A percentile compares a stretch with the other conserved stretches of the same genome.
Conservation (phyloP, 1,140 invertebrate species). For the Oryctes rhinoceros region DNA sequence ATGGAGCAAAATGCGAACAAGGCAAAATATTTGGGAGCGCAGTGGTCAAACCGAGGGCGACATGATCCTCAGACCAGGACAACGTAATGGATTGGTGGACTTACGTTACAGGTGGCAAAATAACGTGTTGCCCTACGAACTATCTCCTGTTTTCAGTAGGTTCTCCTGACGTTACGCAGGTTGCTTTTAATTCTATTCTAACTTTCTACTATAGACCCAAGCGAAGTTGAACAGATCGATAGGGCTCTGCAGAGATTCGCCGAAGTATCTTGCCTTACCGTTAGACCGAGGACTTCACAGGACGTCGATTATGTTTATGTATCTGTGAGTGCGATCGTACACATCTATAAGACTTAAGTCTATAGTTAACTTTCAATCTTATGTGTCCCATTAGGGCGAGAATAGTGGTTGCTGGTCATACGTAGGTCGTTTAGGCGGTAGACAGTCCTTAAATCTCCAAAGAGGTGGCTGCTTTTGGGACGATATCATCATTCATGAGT, state of each 20-base stretch:
- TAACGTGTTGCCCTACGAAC: slow-evolving; percentile 41
- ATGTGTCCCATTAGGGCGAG: background rate
- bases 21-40: slow-evolving; percentile 33
- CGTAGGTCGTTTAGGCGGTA: slow-evolving; percentile 29
- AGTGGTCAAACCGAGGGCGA: slow-evolving; percentile 42
- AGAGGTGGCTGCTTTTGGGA: slow-evolving; percentile 33
- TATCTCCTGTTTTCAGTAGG: slow-evolving; percentile 30
- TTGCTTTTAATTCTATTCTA: background rate
- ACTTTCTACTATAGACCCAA: background rate
- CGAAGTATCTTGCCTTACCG: slow-evolving; percentile 29
- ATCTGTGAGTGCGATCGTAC: slow-evolving; percentile 25
- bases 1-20: background rate
- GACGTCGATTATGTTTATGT: slow-evolving; percentile 72
- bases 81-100: slow-evolving; percentile 40
- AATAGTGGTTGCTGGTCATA: slow-evolving; percentile 39
- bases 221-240: background rate
- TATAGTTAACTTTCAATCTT: too few species aligned
- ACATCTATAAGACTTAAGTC: background rate
- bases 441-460: slow-evolving; percentile 29
- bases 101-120: slow-evolving; percentile 21
- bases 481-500: slow-evolving; percentile 42
- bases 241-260: slow-evolving; percentile 18
- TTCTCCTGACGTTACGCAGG: background rate
- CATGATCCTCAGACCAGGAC: slow-evolving; percentile 35
- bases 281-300: slow-evolving; percentile 62